These are phyloP conservation scores for Tipula vernalis DNA, from an alignment of 2,888 invertebrate species.

Conservation along the genomic window DNA sequence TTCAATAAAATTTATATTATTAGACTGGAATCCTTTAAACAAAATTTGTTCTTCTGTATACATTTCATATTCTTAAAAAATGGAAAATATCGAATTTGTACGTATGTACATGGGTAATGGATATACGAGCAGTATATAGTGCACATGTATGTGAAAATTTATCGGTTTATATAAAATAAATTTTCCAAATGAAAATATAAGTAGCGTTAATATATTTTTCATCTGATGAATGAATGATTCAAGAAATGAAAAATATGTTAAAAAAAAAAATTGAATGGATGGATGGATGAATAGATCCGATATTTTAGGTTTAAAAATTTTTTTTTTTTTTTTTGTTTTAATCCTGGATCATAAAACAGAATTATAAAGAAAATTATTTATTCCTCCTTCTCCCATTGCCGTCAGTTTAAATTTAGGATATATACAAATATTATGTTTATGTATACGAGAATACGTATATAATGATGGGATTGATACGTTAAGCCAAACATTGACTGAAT, in stretches of 20 bases:
- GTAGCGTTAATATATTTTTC: slow-evolving; percentile 4
- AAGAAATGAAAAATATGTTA: neutral
- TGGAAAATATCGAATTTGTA: neutral
- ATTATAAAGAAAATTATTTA: neutral
- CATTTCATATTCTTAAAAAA: neutral
- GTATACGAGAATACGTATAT: neutral
- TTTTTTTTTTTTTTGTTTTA: neutral
- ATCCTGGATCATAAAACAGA: neutral
- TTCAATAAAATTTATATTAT: neutral
- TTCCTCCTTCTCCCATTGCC: neutral
- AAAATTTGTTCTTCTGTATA: neutral
- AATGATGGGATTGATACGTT: neutral
- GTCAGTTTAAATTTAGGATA: neutral
- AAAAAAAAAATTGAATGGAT: neutral
- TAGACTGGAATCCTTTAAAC: neutral
- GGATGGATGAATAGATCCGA: neutral
- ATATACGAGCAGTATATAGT: neutral
- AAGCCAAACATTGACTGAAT: neutral
- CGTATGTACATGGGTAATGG: neutral
- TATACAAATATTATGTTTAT: neutral
- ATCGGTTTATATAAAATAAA: neutral
- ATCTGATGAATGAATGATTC: neutral
- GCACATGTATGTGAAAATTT: neutral
- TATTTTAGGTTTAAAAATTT: neutral
- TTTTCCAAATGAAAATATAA: neutral